Evolutionary conservation across 2,797 vertebrate genomes (phyloP).

Genomic region (Simalia tracyae): DNA sequence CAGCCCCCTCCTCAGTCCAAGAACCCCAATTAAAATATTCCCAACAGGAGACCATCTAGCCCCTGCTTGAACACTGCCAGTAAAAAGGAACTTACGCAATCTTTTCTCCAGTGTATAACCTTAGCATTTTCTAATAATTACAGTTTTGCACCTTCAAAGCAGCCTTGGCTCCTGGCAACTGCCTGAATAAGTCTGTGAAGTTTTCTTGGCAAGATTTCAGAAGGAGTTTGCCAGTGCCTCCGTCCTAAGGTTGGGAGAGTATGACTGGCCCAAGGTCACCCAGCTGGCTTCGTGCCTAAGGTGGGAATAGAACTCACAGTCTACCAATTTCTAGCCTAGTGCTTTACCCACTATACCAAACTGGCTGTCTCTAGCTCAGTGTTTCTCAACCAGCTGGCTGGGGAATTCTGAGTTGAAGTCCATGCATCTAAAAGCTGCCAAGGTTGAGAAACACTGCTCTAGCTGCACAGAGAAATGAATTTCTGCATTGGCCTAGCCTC

Average conservation of each 20-base stretch:
- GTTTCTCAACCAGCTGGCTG: no score
- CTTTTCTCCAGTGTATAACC: neutral
- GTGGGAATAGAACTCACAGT: neutral
- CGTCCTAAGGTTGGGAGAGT: neutral
- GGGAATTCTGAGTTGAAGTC: no score
- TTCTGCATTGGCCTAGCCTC: neutral
- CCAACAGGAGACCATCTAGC: neutral
- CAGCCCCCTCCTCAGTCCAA: neutral
- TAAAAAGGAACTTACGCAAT: neutral
- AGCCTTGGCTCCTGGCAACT: neutral
- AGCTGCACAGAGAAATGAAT: neutral
- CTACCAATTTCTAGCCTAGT: neutral
- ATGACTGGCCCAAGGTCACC: neutral
- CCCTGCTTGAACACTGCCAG: neutral
- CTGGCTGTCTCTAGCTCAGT: neutral
- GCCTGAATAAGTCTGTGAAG: neutral
- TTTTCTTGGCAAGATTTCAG: neutral
- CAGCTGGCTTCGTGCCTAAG: neutral
- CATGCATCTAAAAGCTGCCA: no score
- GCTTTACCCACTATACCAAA: neutral
- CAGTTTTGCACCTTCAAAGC: neutral
- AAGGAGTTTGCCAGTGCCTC: neutral
- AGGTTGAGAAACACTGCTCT: no score
- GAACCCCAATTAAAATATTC: neutral
- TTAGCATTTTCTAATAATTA: neutral